These are phyloP conservation scores for Xestoiulus laeticollis DNA, from an alignment of 2,888 invertebrate genomes.

Conservation along the genomic window DNA sequence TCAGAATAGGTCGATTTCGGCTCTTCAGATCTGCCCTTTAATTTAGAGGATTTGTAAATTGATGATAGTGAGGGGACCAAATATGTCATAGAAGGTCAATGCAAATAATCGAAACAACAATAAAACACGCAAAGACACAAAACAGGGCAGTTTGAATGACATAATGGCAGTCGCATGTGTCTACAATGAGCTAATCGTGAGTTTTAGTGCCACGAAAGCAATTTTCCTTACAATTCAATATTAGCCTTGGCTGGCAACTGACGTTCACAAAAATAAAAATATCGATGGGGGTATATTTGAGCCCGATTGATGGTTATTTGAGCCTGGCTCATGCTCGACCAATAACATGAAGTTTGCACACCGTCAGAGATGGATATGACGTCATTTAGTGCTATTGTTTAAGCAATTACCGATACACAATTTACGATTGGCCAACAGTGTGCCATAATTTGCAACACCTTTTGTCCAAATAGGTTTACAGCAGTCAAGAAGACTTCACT, in stretches of 20 bases:
- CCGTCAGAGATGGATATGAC: neutral
- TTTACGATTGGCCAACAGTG: slow-evolving; percentile 6
- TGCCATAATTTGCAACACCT: neutral
- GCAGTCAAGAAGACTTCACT: neutral
- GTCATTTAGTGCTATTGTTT: neutral
- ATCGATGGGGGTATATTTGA: neutral
- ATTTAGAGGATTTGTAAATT: neutral
- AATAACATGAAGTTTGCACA: neutral
- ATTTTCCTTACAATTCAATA: neutral
- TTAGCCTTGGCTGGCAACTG: slow-evolving; percentile 10
- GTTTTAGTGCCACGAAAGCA: neutral
- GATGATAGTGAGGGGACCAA: neutral
- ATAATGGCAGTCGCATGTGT: neutral
- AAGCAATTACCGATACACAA: neutral
- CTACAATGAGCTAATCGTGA: neutral
- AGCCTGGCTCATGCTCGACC: neutral
- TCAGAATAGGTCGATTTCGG: neutral
- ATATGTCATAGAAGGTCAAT: neutral
- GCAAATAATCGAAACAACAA: slow-evolving; percentile 18
- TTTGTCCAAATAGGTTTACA: neutral
- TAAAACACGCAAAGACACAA: neutral
- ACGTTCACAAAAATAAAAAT: neutral
- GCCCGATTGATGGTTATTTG: neutral
- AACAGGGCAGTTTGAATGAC: neutral
- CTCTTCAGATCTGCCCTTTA: neutral